Conservation (phyloP, 2,113 vertebrate genomes). For the Chlorodrepanis virens region DNA sequence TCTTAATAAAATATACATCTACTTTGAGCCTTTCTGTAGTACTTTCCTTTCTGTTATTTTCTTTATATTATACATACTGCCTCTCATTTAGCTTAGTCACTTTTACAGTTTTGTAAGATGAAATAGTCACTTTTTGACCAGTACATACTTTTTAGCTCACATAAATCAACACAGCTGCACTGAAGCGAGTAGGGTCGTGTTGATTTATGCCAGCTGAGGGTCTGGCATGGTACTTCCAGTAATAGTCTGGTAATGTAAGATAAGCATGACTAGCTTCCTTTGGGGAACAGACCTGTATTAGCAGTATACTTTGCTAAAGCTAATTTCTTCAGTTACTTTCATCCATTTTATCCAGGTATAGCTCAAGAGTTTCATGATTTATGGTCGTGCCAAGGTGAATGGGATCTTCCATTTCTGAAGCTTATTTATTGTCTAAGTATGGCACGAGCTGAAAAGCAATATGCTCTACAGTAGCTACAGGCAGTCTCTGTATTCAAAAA, state of each 20-base stretch:
- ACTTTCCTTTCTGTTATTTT: background rate
- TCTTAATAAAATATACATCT: background rate
- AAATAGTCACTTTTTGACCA: conserved; percentile 6
- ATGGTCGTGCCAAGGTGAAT: background rate
- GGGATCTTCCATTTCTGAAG: background rate
- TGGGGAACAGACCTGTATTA: background rate
- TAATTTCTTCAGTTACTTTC: background rate
- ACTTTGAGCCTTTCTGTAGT: background rate
- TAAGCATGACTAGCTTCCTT: background rate
- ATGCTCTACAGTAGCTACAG: background rate
- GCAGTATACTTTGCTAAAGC: background rate
- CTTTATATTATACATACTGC: background rate
- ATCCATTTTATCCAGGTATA: background rate
- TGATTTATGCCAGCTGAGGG: conserved; percentile 33
- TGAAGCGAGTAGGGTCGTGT: background rate
- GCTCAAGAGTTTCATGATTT: background rate
- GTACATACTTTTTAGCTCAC: background rate
- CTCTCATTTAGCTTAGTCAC: background rate
- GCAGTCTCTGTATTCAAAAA: background rate
- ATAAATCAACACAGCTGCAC: conserved; percentile 24
- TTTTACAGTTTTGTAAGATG: background rate
- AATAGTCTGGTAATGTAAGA: background rate
- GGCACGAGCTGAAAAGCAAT: background rate
- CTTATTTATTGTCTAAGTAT: background rate
- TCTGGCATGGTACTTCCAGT: conserved; percentile 4